Evolutionary conservation across 2,113 vertebrate species (phyloP), one percentile per base, ranked within the genome.

Genomic region (cattle (Bos taurus)): DNA sequence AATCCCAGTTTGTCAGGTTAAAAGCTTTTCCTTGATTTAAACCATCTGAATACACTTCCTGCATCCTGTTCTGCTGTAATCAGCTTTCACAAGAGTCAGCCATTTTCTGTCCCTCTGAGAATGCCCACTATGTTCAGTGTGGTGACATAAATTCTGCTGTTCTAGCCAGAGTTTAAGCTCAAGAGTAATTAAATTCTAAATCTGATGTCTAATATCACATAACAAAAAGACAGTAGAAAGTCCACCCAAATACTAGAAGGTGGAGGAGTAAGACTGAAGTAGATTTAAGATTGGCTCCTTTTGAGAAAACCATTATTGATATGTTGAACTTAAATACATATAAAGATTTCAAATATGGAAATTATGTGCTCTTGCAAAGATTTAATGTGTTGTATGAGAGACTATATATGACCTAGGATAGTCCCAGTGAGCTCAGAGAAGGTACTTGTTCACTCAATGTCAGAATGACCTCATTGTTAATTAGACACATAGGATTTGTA

Each of bases 381-480:
- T 96, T 94, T 97, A 95, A 84, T 97, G 78, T n/a, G 7, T 36
- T 59, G 33, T 87, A 13, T 91, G 94, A 95, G 62, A 86, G 14
- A 82, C 36, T 30, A 40, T 89, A 74, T 74, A 84, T 81, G 91
- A 94, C 91, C 91, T 85, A 60, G 71, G 52, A 54, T 87, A 96
- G 96, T 97, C 57, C 14, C 3, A 0, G 43, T 52, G 57, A 96
- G 57, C 52, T 74, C 62, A 90, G 46, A 83, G 57, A 90, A 90
- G 48, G 17, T 14, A 17, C 52, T 95, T 86, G 60, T 52, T 90
- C 54, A 48, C 28, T 88, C 36, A 56, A 36, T 89, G 43, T 94
- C 88, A 80, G 56, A 97, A 83, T 98, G 95, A 96, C 95, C 95
- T 92, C 52, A 59, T 80, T 96, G 67, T 94, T 98, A 96, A 96